Evolutionary conservation across 37 sponge, comb jelly and placozoan species (phyloP), one percentile per base, ranked within the genome.

Genomic region (Cliona cf. orientalis): DNA sequence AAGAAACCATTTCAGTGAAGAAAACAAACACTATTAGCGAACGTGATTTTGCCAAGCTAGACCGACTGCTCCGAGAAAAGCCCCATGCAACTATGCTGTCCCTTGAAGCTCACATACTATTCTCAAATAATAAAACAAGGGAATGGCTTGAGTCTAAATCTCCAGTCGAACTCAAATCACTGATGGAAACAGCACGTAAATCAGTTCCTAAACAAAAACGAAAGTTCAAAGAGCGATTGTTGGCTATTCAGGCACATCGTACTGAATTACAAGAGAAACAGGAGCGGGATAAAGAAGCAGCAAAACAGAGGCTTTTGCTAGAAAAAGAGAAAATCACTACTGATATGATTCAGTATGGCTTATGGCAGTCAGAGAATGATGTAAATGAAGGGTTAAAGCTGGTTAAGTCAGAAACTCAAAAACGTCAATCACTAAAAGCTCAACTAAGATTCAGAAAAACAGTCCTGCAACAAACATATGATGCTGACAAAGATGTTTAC

Each of bases 1-100:
- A 42, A 29, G 64, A 76, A 71, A 85, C 86, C 1, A 42, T 1
- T 7, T 40, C 79, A 34, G 86, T 85, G 14, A 35, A 34, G 23
- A 85, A 34, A 28, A 77, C 79, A 12, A 85, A 85, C 39, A 64
- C 63, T 1, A 78, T 77, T 63, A 76, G 86, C 61, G 79, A 85
- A 31, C 42, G 79, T 34, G 78, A 76, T 36, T 85, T 84, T 69
- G 85, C 71, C 2, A 26, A 84, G 53, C 64, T 84, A 1, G 78
- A 84, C 42, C 28, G 77, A 12, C 28, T 76, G 22, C 41, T 76
- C 29, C 6, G 77, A 36, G 70, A 84, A 40, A 84, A 84, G 36
- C 85, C 85, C 5, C 35, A 75, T 53, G 77, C 85, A 37, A 17
- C 61, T 21, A 46, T 25, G 11, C 3, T 76, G 7, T 42, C 71